Evolutionary conservation across 2,113 vertebrate genomes (phyloP), one percentile per base, ranked within the genome.

Genomic region (Oxyura jamaicensis): DNA sequence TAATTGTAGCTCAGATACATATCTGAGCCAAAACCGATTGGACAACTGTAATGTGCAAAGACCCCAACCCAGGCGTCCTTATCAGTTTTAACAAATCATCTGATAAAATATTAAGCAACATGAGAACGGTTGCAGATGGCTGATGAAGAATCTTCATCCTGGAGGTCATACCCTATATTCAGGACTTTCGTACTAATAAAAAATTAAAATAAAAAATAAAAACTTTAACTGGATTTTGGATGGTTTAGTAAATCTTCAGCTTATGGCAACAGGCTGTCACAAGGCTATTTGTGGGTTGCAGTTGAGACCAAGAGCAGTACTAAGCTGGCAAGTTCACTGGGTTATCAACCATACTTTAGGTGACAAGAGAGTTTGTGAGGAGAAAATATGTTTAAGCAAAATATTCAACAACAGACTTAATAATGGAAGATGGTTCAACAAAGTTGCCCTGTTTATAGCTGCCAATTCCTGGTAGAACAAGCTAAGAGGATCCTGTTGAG

Each of bases 21-120:
- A n/a, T n/a, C n/a, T n/a, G n/a, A 6, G 2, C 5, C 1, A 3
- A 16, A 17, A 13, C 5, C 2, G 12, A 12, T 10, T 7, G 26
- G 10, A 10, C 17, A 4, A 19, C n/a, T 42, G 53, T 60, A 6
- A n/a, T 0, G 13, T 18, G 41, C 46, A 7, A 20, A 56, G 62
- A 8, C 33, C 59, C 31, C 15, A 6, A 2, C 60, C 13, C 1
- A 0, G 8, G 35, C 25, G 6, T 42, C 53, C 53, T 15, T 1
- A 5, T 11, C 28, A 1, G 17, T 28, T 66, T 20, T 19, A 26
- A 36, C 42, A 19, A 18, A 21, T 11, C 25, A 25, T 5, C 16
- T 8, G 52, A 33, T 46, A 28, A 25, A 33, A 13, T 8, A 6
- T 23, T 4, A 7, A 48, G 42, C 41, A 18, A 56, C 53, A 62